phyloP scores from a whole-genome alignment of 2,113 vertebrate species.

The Synchiropus splendidus region DNA sequence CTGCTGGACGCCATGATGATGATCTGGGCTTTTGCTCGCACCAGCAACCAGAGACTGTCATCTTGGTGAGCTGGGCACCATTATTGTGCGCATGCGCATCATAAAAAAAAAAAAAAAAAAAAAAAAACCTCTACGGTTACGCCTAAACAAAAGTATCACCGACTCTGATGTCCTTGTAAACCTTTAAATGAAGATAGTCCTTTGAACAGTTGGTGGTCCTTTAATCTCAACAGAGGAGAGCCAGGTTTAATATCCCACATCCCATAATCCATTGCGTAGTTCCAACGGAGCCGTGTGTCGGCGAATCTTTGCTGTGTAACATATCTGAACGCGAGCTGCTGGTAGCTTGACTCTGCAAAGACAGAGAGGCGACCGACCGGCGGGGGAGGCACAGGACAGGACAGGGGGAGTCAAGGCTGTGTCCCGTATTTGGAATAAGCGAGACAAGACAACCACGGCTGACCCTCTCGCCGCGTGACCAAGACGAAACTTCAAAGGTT shows the following conservation, averaged over 20 bases:
- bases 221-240: too few species aligned
- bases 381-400: conserved; percentile 45
- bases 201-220: background rate
- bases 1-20: conserved; percentile 68
- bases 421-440: conserved; percentile 54
- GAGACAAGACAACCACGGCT: conserved; percentile 28
- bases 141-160: too few species aligned
- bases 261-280: conserved; percentile 44
- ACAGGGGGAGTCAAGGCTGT: conserved; percentile 25
- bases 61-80: background rate
- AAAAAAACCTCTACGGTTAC: too few species aligned
- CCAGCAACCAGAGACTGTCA: conserved; percentile 35
- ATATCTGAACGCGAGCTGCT: conserved; percentile 36
- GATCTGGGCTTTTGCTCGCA: conserved; percentile 65
- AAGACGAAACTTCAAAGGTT: conserved; percentile 28
- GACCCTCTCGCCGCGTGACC: conserved; percentile 25
- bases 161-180: background rate
- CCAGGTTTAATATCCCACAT: background rate
- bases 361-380: conserved; percentile 51
- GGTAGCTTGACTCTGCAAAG: conserved; percentile 40
- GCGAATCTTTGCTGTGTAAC: background rate
- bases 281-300: background rate
- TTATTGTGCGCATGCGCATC: conserved; percentile 17
- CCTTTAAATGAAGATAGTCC: background rate
- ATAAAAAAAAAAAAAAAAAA: background rate